Conservation (phyloP, 2,113 vertebrate genomes). For the Python bivittatus region DNA sequence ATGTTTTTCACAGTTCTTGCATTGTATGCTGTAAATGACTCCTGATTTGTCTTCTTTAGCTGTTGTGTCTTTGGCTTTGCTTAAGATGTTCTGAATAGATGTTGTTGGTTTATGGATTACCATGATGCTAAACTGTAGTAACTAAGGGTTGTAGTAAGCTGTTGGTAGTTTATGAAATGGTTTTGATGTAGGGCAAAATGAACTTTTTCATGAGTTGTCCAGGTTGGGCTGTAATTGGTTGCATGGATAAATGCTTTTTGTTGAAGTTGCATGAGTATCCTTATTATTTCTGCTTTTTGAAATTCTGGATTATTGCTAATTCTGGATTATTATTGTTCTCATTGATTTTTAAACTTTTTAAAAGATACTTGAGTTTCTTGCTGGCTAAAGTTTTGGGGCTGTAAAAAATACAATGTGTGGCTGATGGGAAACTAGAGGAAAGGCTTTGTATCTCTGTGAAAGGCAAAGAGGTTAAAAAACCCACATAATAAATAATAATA, state of each 20-base stretch:
- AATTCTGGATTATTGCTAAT: neutral
- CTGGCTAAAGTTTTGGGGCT: neutral
- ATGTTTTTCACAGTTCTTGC: neutral
- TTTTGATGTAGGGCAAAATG: neutral
- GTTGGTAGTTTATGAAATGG: neutral
- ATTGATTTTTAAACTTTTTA: neutral
- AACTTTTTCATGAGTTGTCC: neutral
- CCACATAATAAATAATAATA: neutral
- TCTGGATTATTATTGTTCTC: neutral
- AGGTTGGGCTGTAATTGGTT: neutral
- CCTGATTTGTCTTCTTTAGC: neutral
- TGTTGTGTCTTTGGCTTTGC: neutral
- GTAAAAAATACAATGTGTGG: neutral
- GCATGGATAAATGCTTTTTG: neutral
- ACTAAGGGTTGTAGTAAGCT: neutral
- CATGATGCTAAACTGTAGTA: too few species aligned
- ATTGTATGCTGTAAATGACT: neutral
- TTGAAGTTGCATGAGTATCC: neutral
- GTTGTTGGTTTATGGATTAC: neutral
- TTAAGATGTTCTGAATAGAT: neutral
- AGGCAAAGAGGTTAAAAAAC: neutral
- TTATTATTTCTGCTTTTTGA: neutral
- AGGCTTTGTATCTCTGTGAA: neutral
- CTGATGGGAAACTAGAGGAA: neutral
- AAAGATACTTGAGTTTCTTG: neutral